Evolutionary conservation across 2,113 vertebrate species (phyloP).

Genomic region (Eptesicus fuscus): DNA sequence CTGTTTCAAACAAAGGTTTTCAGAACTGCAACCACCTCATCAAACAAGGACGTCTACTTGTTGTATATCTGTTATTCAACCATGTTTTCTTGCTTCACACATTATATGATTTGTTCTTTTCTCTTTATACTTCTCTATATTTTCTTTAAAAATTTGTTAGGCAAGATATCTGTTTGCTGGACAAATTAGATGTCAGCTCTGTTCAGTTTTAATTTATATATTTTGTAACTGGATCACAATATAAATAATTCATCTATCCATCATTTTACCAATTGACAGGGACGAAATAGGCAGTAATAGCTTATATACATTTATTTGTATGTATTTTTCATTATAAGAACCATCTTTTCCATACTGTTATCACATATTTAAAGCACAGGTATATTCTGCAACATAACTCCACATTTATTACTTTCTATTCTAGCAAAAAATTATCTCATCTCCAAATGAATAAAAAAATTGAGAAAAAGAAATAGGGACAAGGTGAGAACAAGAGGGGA

Average conservation of each 20-base stretch:
- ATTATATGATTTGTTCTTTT: neutral
- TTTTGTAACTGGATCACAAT: neutral
- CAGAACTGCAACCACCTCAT: neutral
- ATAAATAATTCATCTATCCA: neutral
- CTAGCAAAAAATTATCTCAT: neutral
- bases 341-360: neutral
- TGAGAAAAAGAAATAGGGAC: neutral
- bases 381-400: neutral
- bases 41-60: neutral
- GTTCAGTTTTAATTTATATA: neutral
- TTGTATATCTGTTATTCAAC: neutral
- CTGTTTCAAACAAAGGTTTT: neutral
- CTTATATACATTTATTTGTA: neutral
- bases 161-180: neutral
- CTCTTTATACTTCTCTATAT: neutral
- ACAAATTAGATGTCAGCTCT: neutral
- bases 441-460: neutral
- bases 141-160: neutral
- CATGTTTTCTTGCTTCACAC: neutral
- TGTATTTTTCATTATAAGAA: neutral
- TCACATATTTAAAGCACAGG: neutral
- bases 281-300: neutral
- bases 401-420: neutral
- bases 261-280: neutral
- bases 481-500: neutral